Evolutionary conservation across 2,797 vertebrate genomes (phyloP).

Genomic region (Cygnus olor): DNA sequence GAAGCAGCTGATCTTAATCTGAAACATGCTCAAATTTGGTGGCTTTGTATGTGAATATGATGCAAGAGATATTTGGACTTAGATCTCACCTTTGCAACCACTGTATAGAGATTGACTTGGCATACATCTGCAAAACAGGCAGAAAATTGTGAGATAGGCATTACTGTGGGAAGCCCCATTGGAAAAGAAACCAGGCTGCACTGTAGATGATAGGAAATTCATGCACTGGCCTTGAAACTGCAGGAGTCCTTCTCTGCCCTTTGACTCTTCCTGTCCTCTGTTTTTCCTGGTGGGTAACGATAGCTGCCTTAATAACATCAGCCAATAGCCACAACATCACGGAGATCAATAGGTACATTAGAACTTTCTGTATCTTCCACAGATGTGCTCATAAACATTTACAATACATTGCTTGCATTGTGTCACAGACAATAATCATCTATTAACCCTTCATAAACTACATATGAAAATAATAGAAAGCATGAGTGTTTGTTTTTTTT

Average conservation of each 20-base stretch:
- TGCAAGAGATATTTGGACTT: not conserved
- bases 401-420: not conserved
- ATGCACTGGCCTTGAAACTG: not conserved
- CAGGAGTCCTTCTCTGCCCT: not conserved
- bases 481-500: not conserved
- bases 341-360: not conserved
- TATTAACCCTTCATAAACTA: conserved; percentile 40
- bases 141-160: not conserved
- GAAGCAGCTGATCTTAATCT: conserved; percentile 4
- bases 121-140: not conserved
- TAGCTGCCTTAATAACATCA: not conserved
- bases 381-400: not conserved
- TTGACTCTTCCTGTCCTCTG: not conserved
- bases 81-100: not conserved
- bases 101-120: not conserved
- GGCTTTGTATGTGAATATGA: not conserved
- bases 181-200: not conserved
- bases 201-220: not conserved
- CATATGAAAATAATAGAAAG: conserved; percentile 47
- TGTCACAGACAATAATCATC: conserved; percentile 16
- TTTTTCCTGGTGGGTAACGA: not conserved
- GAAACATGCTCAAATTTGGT: not conserved
- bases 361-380: not conserved
- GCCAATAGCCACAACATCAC: not conserved
- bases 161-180: not conserved